Evolutionary conservation across 2,113 vertebrate genomes (phyloP).

Genomic region (Seriola quinqueradiata): DNA sequence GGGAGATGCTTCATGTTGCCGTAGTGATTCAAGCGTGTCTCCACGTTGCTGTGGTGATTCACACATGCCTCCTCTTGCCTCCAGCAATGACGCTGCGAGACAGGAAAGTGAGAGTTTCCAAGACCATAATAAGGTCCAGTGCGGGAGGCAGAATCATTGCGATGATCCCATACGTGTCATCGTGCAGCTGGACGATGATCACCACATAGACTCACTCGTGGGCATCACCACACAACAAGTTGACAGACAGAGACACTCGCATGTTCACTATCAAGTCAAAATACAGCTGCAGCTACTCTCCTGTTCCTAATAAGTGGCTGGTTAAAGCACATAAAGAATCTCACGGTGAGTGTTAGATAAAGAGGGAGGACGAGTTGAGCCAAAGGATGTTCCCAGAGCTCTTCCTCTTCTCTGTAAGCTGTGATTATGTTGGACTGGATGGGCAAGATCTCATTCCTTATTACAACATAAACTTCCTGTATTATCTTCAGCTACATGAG

Average conservation of each 20-base stretch:
- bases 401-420: slow-evolving; percentile 34
- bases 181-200: slow-evolving; percentile 1
- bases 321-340: slow-evolving; percentile 17
- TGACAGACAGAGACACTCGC: neutral
- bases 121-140: slow-evolving; percentile 32
- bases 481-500: neutral
- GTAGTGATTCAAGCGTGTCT: slow-evolving; percentile 68
- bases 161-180: neutral
- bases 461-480: slow-evolving; percentile 21
- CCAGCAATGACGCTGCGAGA: slow-evolving; percentile 52
- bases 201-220: neutral
- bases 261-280: neutral
- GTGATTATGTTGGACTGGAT: slow-evolving; percentile 38
- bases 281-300: neutral
- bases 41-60: slow-evolving; percentile 71
- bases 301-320: neutral
- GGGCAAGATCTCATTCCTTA: neutral
- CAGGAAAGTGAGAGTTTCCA: slow-evolving; percentile 58
- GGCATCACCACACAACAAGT: neutral
- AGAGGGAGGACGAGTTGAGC: slow-evolving; percentile 28
- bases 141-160: slow-evolving; percentile 40
- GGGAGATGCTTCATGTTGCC: slow-evolving; percentile 73
- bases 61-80: slow-evolving; percentile 65
- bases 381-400: slow-evolving; percentile 52
- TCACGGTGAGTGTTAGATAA: neutral